These are phyloP conservation scores for Seriola rivoliana DNA, from an alignment of 2,113 vertebrate species.

Conservation along the genomic window DNA sequence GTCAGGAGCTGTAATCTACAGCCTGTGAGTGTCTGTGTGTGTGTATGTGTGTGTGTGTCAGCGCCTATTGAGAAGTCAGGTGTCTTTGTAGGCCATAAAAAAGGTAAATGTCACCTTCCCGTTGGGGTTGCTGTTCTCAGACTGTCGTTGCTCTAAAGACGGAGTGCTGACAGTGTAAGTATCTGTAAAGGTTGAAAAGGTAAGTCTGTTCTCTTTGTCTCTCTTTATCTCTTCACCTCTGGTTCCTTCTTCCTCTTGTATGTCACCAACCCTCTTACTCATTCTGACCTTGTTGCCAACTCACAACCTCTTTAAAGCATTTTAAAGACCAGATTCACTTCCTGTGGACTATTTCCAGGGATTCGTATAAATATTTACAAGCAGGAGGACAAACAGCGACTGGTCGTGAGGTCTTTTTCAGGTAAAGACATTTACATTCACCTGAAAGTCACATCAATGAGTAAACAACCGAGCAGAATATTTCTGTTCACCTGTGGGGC, in stretches of 20 bases:
- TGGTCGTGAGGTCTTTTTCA: background rate
- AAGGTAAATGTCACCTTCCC: slow-evolving; percentile 66
- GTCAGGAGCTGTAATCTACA: slow-evolving; percentile 30
- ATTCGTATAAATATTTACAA: slow-evolving; percentile 6
- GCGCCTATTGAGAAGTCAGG: slow-evolving; percentile 3
- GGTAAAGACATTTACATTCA: slow-evolving; percentile 4
- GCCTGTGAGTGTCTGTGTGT: slow-evolving; percentile 1
- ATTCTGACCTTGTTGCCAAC: slow-evolving; percentile 20
- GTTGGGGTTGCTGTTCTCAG: slow-evolving; percentile 41
- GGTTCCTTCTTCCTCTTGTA: slow-evolving; percentile 7
- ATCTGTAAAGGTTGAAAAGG: slow-evolving; percentile 52
- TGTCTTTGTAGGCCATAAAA: slow-evolving; percentile 36
- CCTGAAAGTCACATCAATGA: background rate
- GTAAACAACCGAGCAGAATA: slow-evolving; percentile 21
- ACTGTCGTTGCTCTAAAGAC: slow-evolving; percentile 6
- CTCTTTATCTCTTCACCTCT: slow-evolving; percentile 54
- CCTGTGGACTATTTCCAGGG: background rate
- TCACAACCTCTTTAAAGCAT: slow-evolving; percentile 17
- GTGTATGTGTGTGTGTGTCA: background rate
- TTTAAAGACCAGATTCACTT: background rate
- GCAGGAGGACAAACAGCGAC: background rate
- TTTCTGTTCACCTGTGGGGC: slow-evolving; percentile 5
- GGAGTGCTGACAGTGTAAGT: slow-evolving; percentile 22
- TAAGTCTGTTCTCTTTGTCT: slow-evolving; percentile 50
- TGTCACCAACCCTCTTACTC: slow-evolving; percentile 17